Evolutionary conservation across 2,888 invertebrate genomes (phyloP), one percentile per base, ranked within the genome.

Genomic region (Rhopalosiphum nymphaeae): DNA sequence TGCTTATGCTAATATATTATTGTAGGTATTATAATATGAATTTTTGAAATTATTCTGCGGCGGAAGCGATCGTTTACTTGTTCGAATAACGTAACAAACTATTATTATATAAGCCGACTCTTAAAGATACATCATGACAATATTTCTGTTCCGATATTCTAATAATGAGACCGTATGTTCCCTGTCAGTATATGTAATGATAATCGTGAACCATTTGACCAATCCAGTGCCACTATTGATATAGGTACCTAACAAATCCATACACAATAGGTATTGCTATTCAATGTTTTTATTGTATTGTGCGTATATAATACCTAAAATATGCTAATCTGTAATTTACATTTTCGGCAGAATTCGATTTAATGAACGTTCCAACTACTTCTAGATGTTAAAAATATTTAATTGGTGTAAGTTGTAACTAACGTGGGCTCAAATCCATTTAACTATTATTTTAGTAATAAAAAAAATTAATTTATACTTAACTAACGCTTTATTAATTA

Each of bases 401-500:
- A 90, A 67, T 90, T 67, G 90, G 84, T 84, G 56, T 91, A 92
- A 88, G 61, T 92, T 61, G 29, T 57, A 36, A 86, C 86, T 86
- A 86, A 91, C 42, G 61, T 92, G 92, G 89, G 93, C 93, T 93
- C 93, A 93, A 93, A 93, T 89, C 89, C 56, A 93, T 89, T 26
- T 61, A 84, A 93, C 84, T 78, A 89, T 91, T 91, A 86, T 91
- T 91, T 42, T 93, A 88, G 53, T 93, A 53, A 44, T 89, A 92
- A 67, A 87, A 92, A 67, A 21, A 78, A 78, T 42, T 78, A 36
- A 78, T 92, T 61, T 44, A 85, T 92, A 46, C 49, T 89, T 85
- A 90, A 93, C 85, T 89, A 93, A 93, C 93, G 93, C 93, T 93
- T 93, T 93, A 89, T 85, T 93, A 93, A 93, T 85, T 90, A 49